A percentile compares a stretch with the other conserved stretches of the same genome.
Evolutionary conservation across 2,113 vertebrate genomes (phyloP).

Genomic region (Mesitornis unicolor): DNA sequence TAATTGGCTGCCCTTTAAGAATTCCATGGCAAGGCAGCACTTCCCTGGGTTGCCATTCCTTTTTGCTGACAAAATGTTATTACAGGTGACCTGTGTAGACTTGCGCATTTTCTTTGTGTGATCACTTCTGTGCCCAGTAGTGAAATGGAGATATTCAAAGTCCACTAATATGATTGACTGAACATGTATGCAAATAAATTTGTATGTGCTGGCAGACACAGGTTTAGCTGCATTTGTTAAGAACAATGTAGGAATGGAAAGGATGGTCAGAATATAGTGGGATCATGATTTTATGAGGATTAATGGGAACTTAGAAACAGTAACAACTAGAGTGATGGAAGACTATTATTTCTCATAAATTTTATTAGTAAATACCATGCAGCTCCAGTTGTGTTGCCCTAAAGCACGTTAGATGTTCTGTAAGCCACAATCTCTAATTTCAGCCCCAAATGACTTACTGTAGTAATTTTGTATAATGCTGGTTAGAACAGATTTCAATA

Average conservation of each 20-base stretch:
- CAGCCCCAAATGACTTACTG: background rate
- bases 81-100: background rate
- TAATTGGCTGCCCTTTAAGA: background rate
- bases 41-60: background rate
- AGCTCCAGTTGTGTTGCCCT: background rate
- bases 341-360: background rate
- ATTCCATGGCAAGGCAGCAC: background rate
- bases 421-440: background rate
- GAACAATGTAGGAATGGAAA: background rate
- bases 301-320: background rate
- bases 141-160: background rate
- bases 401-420: background rate
- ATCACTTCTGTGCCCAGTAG: background rate
- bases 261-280: background rate
- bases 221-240: background rate
- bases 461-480: background rate
- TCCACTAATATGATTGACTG: background rate
- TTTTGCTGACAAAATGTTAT: background rate
- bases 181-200: fast-evolving
- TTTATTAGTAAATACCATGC: background rate
- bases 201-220: fast-evolving
- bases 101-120: background rate
- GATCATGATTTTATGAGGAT: background rate
- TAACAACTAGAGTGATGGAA: background rate
- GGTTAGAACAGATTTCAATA: background rate